Percentiles rank a stretch among this genome's conserved stretches.
Conservation (phyloP, 2,888 invertebrate genomes). For the Cephonodes hylas region DNA sequence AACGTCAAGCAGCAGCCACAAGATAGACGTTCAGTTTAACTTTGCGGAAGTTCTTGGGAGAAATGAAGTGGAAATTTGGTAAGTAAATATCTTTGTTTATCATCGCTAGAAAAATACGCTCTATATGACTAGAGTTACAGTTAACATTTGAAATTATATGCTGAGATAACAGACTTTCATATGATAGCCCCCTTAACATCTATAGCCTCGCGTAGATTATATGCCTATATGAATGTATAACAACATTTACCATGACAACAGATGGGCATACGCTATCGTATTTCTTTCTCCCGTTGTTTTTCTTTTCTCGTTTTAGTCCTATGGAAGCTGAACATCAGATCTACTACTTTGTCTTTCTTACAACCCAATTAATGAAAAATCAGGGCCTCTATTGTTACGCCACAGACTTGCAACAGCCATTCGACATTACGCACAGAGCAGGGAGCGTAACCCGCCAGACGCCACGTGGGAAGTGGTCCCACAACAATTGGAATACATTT, state of each 20-base stretch:
- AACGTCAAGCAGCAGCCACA: neutral
- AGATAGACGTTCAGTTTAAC: neutral
- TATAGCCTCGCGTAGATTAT: too few relatives aligned
- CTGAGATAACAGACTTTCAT: too few relatives aligned
- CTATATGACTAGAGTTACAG: too few relatives aligned
- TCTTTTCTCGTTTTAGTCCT: neutral
- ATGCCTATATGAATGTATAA: too few relatives aligned
- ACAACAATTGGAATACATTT: neutral
- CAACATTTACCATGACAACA: too few relatives aligned
- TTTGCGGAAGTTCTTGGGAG: neutral
- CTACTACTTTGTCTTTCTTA: too few relatives aligned
- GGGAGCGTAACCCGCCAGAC: neutral
- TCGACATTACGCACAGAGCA: constrained; percentile 4
- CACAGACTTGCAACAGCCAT: neutral
- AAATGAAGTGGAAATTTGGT: neutral
- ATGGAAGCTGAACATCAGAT: too few relatives aligned
- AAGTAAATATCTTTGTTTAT: neutral
- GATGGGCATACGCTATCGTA: too few relatives aligned
- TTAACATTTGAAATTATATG: too few relatives aligned
- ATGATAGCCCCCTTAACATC: too few relatives aligned
- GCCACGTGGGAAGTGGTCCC: constrained; percentile 2
- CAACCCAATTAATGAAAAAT: neutral
- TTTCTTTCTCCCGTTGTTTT: too few relatives aligned
- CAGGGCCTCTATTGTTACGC: constrained; percentile 5
- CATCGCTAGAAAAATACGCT: neutral